Conservation (phyloP, 2,888 invertebrate species). For the Athalia cordata region DNA sequence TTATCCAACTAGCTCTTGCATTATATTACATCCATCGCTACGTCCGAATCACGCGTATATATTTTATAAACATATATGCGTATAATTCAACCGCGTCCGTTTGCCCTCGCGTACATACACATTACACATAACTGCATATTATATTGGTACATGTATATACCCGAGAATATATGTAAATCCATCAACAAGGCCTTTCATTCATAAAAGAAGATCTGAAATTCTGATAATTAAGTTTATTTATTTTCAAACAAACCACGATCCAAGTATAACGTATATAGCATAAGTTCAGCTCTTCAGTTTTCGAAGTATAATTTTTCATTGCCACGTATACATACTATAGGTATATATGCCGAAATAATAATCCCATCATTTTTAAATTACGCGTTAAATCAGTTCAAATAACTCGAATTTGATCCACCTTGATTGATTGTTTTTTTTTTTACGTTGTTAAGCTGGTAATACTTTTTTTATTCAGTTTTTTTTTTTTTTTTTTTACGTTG, state of each 20-base stretch:
- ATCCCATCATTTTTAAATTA: too few species aligned
- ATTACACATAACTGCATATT: neutral
- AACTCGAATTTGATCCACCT: too few species aligned
- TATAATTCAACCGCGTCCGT: too few species aligned
- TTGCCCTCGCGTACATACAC: neutral
- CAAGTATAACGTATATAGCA: neutral
- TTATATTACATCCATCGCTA: constrained; percentile 18
- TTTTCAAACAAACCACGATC: neutral
- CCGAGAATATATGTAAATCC: neutral
- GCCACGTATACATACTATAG: too few species aligned
- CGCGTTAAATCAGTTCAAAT: too few species aligned
- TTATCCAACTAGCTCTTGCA: too few species aligned
- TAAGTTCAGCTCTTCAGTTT: neutral
- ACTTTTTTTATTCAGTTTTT: too few species aligned
- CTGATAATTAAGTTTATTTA: constrained; percentile 5
- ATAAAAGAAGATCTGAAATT: constrained; percentile 17
- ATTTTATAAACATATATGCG: constrained; percentile 1
- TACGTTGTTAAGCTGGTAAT: too few species aligned
- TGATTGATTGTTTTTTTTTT: too few species aligned
- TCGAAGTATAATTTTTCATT: neutral
- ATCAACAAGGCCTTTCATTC: constrained; percentile 37
- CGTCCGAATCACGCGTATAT: neutral
- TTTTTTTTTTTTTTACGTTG: too few species aligned
- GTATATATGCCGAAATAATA: too few species aligned
- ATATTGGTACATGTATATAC: neutral